These are phyloP conservation scores for Brotula barbata DNA, from an alignment of 2,797 vertebrate species.

Conservation along the genomic window DNA sequence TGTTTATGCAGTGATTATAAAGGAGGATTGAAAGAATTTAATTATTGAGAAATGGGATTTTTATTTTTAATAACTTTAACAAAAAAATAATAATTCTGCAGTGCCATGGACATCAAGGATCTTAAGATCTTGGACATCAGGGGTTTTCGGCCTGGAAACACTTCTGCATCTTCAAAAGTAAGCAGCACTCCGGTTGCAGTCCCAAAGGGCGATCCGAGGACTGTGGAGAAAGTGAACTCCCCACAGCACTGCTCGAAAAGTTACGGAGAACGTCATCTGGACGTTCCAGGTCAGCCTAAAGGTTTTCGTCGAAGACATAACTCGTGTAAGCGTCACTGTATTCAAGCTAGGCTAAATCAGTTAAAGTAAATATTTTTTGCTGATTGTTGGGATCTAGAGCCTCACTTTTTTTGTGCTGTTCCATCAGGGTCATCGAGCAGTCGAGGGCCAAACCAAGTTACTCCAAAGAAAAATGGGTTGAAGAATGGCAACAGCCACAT, in stretches of 20 bases:
- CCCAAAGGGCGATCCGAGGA: conserved; percentile 81
- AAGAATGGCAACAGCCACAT: conserved; percentile 90
- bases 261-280: conserved; percentile 88
- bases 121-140: conserved; percentile 95
- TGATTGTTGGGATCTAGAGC: neutral
- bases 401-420: conserved; percentile 14
- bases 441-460: conserved; percentile 89
- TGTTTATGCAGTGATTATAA: too few relatives aligned
- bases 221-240: conserved; percentile 74
- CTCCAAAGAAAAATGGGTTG: conserved; percentile 92
- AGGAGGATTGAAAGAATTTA: too few relatives aligned
- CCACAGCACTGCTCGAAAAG: conserved; percentile 90
- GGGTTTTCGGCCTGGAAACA: conserved; percentile 57
- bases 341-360: neutral
- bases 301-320: conserved; percentile 93
- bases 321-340: conserved; percentile 84
- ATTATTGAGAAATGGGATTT: too few relatives aligned
- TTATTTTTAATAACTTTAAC: too few relatives aligned
- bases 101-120: conserved; percentile 96
- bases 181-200: conserved; percentile 85
- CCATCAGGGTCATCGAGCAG: conserved; percentile 93
- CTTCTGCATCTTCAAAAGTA: conserved; percentile 47
- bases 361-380: too few relatives aligned
- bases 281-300: conserved; percentile 85
- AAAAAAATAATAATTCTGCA: too few relatives aligned